Percentiles rank a stretch among this genome's conserved stretches.
Evolutionary conservation across 2,113 vertebrate genomes (phyloP).

Genomic region (Scartelaos histophorus): DNA sequence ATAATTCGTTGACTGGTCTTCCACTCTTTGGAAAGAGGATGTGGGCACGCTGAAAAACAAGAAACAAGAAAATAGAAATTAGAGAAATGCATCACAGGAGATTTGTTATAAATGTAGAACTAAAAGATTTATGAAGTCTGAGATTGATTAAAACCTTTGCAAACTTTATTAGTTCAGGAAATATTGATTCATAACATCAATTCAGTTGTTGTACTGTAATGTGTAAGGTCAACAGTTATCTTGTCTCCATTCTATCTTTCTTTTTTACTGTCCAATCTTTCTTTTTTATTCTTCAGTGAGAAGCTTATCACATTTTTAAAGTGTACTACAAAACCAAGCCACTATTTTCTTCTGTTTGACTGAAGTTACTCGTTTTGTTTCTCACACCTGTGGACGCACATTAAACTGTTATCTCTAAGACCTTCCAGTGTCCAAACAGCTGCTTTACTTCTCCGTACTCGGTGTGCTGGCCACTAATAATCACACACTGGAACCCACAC

Average conservation of each 20-base stretch:
- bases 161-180: too few species aligned
- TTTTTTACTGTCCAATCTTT: background rate
- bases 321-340: background rate
- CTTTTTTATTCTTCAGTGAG: background rate
- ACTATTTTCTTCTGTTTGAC: background rate
- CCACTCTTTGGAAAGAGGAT: conserved; percentile 85
- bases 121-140: too few species aligned
- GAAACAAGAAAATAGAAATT: conserved; percentile 49
- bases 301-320: background rate
- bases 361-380: background rate
- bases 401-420: background rate
- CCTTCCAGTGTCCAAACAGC: background rate
- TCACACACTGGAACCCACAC: conserved; percentile 4
- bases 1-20: conserved; percentile 97
- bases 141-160: too few species aligned
- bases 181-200: background rate
- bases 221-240: too few species aligned
- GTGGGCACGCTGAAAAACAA: conserved; percentile 73
- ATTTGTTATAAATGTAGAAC: too few species aligned
- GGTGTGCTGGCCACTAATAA: background rate
- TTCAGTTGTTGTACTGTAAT: background rate
- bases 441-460: conserved; percentile 1
- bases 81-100: conserved; percentile 11
- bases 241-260: too few species aligned
- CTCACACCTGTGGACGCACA: background rate